A percentile compares a stretch with the other conserved stretches of the same genome.
phyloP scores from a whole-genome alignment of 2,888 invertebrate genomes.

The Eumerus sabulonum region DNA sequence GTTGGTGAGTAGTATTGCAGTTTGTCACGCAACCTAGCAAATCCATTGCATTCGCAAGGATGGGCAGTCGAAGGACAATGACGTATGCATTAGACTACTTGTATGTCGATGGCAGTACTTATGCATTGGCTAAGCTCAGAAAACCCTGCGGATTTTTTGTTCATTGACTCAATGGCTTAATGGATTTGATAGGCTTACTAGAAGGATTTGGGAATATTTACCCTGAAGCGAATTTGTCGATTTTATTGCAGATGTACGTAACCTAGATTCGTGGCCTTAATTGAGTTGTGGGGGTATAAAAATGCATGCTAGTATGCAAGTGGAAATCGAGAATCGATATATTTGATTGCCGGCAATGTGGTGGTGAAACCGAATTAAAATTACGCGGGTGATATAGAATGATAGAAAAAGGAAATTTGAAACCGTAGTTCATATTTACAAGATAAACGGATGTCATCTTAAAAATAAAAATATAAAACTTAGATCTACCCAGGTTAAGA shows the following conservation, averaged over 20 bases:
- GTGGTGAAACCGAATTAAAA: no score
- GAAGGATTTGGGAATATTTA: constrained; percentile 24
- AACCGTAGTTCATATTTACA: no score
- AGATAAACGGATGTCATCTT: no score
- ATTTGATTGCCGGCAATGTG: no score
- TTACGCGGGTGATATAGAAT: no score
- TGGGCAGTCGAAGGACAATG: no score
- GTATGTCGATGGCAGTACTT: constrained; percentile 2
- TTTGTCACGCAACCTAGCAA: constrained; percentile 49
- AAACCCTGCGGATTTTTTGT: constrained; percentile 7
- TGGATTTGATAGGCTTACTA: constrained; percentile 39
- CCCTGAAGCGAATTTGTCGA: constrained; percentile 38
- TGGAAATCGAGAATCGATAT: constrained; percentile 8
- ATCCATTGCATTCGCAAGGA: constrained; percentile 12
- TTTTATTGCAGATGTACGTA: neutral
- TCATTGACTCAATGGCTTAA: neutral
- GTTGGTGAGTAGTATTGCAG: constrained; percentile 26
- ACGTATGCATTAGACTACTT: no score
- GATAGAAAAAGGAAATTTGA: no score
- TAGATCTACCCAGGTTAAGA: no score
- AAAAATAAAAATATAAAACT: no score
- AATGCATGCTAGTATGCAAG: neutral
- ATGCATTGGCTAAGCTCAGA: neutral
- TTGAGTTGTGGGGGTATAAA: constrained; percentile 34
- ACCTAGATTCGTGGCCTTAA: constrained; percentile 25